Conservation (phyloP, 2,113 vertebrate species). For the Tupaia tana region DNA sequence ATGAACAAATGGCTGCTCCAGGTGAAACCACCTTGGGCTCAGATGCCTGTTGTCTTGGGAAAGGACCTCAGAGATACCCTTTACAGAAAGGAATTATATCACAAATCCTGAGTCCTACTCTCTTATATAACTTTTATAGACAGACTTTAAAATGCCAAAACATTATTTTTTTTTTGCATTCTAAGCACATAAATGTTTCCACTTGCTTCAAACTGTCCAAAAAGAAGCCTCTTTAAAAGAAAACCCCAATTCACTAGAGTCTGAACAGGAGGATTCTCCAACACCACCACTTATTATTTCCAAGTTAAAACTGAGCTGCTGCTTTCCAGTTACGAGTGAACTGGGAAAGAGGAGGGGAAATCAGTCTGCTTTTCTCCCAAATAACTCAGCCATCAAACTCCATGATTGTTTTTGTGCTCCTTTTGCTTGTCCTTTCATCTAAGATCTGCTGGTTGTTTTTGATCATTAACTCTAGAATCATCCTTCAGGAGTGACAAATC, state of each 20-base stretch:
- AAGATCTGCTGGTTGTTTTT: conserved; percentile 49
- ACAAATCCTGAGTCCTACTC: not conserved
- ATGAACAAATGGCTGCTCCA: conserved; percentile 35
- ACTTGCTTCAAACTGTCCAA: conserved; percentile 20
- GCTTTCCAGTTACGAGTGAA: conserved; percentile 1
- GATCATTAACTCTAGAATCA: conserved; percentile 60
- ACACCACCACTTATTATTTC: not conserved
- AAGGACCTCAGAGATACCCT: not conserved
- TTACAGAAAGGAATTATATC: not conserved
- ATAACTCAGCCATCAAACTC: conserved; percentile 59
- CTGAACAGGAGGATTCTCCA: not conserved
- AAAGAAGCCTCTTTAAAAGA: not conserved
- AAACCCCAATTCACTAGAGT: conserved; percentile 29
- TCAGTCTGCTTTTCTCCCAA: not conserved
- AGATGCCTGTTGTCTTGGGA: not conserved
- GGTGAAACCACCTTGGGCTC: not conserved
- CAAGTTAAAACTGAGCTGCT: conserved; percentile 28
- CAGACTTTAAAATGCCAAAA: conserved; percentile 30
- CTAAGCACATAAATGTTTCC: conserved; percentile 33
- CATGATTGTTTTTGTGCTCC: conserved; percentile 20
- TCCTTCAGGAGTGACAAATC: conserved; percentile 54
- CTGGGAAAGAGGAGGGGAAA: not conserved
- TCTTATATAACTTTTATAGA: conserved; percentile 18
- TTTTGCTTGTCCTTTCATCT: conserved; percentile 44
- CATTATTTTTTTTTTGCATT: not conserved